Base-by-base conservation (phyloP, 2,113 vertebrate species). In the Uropsilus gracilis region DNA sequence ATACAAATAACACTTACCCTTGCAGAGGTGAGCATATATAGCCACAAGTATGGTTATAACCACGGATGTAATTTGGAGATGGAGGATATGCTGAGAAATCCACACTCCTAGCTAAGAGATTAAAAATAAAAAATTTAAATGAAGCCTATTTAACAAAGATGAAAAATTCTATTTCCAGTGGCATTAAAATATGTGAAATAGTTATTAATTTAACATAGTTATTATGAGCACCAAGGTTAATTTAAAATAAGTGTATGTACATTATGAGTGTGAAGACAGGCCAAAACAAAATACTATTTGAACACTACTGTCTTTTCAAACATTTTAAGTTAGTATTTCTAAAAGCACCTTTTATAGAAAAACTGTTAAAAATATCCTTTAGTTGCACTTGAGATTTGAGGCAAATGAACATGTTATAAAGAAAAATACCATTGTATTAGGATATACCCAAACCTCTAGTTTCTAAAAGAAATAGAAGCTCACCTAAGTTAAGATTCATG, bases 11-110 rank as follows among this genome's bases (percentile, higher is more conserved):
- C 30, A 97, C 98, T 96, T 97, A 98, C 98, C 96, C 97, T 3
- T 94, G 94, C 44, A 98, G 75, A 63, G 98, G 98, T 9, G 96
- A 96, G 37, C 98, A 98, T 0, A 98, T 78, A 5, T 96, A 98
- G 39, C 98, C 98, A 18, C 96, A 98, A 44, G 98, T 96, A 80
- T 98, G 97, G 80, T 97, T 98, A 11, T 69, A 96, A 57, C 98
- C 98, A 69, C 96, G 97, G 82, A 98, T 88, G 42, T 96, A 97
- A 82, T 91, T 53, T 86, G 97, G 90, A 69, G 96, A 59, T 13
- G 97, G 95, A 80, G 97, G 97, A 53, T 88, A 98, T 44, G 12
- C n/a, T 76, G 97, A 95, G 48, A 98, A 96, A 22, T 98, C 96
- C 92, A 98, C 95, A 8, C 98, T 98, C 37, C 82, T 50, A 86